Base-by-base conservation (phyloP, 2,888 invertebrate species). In the Microplitis manilae region DNA sequence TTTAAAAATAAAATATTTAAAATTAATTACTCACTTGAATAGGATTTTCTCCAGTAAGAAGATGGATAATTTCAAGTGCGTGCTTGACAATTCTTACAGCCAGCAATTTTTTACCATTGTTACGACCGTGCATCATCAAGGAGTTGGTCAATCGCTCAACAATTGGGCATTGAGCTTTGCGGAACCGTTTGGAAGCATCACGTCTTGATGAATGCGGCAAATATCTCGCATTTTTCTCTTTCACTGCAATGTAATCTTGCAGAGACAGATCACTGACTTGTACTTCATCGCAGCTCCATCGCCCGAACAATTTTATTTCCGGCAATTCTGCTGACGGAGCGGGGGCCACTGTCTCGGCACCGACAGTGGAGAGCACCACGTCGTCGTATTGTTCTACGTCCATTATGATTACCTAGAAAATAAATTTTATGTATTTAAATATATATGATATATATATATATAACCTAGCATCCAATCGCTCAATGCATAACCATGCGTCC, bases 81-180 rank as follows among this genome's bases (percentile, higher is more conserved):
- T 99, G 99, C 91, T 98, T 99, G 17, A 99, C 98, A 89, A 99
- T 99, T 82, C 99, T 94, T 75, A 99, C 98, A 73, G 99, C 96
- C 98, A 99, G 97, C 82, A 99, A 92, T 91, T 99, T 99, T 92
- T 99, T 99, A 88, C 99, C 99, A 90, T 99, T 99, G 92, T 99
- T 99, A 85, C 99, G 94, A 20, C 99, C 99, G 90, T 99, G 99
- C 98, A 99, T 99, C 99, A 99, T 99, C 86, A 99, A 91, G 0
- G 98, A 98, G 91, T 97, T 98, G 79, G 97, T 97, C 79, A 99
- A 92, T 89, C 99, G 95, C 92, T 99, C 99, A 78, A 99, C 99
- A 89, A 99, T 98, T 38, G 99, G 99, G 91, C 99, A 99, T 90
- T 98, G 98, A 67, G 99, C 99, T 92, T 99, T 99, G 81, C 99